Evolutionary conservation across 1,140 invertebrate species (phyloP).

Genomic region (Cotesia glomerata): DNA sequence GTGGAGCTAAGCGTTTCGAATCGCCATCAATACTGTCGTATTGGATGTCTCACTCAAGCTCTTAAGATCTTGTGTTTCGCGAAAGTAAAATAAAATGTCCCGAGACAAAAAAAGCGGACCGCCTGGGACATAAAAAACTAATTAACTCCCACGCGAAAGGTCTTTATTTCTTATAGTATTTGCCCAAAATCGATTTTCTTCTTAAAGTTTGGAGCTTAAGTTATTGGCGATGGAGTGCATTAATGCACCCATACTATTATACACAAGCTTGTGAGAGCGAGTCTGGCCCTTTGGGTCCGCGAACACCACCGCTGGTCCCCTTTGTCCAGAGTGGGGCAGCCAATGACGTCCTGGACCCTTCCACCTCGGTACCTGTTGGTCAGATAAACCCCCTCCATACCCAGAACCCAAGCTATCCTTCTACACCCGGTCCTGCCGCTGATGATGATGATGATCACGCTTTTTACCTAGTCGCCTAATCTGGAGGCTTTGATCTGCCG

Average conservation of each 20-base stretch:
- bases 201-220: no score
- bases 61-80: background rate
- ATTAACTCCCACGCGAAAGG: conserved; percentile 24
- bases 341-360: conserved; percentile 52
- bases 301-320: background rate
- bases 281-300: background rate
- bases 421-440: conserved; percentile 15
- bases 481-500: conserved; percentile 42
- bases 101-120: conserved; percentile 2
- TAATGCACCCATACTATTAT: background rate
- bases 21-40: conserved; percentile 30
- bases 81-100: background rate
- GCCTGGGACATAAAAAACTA: conserved; percentile 19
- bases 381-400: conserved; percentile 25
- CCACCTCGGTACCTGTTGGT: conserved; percentile 50
- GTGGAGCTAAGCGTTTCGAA: conserved; percentile 16
- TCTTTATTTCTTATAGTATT: background rate
- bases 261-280: background rate
- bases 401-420: conserved; percentile 24
- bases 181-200: no score
- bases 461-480: conserved; percentile 42
- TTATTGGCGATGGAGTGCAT: background rate
- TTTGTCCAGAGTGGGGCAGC: conserved; percentile 40
- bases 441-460: background rate
- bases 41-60: conserved; percentile 26